phyloP scores from a whole-genome alignment of 2,888 invertebrate species.

The Diarsia mendica region DNA sequence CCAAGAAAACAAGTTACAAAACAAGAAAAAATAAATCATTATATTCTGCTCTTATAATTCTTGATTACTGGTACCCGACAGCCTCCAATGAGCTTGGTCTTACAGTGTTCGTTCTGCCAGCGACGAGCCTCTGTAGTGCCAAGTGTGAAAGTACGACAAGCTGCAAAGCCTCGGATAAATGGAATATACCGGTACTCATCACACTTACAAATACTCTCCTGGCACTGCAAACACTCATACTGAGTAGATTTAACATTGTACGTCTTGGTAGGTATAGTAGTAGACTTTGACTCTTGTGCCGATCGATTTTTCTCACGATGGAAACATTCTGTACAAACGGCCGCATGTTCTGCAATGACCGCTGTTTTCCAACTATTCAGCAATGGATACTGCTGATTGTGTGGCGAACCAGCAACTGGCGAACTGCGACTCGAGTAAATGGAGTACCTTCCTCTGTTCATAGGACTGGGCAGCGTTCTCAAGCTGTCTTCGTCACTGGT shows the following conservation, averaged over 20 bases:
- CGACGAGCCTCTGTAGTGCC: slow-evolving; percentile 46
- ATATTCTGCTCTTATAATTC: slow-evolving; percentile 41
- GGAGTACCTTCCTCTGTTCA: not conserved
- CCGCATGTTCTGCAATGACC: not conserved
- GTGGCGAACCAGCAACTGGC: slow-evolving; percentile 1
- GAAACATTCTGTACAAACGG: not conserved
- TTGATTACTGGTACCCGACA: slow-evolving; percentile 58
- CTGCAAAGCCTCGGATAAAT: slow-evolving; percentile 9
- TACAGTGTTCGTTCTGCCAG: slow-evolving; percentile 26
- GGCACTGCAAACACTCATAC: not conserved
- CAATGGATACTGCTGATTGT: not conserved
- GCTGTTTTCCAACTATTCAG: not conserved
- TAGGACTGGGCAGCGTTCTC: not conserved
- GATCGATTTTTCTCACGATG: not conserved
- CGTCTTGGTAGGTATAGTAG: not conserved
- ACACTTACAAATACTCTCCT: not conserved
- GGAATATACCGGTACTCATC: slow-evolving; percentile 14
- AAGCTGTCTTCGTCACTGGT: slow-evolving; percentile 17
- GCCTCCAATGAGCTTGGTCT: slow-evolving; percentile 57
- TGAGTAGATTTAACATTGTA: slow-evolving; percentile 1
- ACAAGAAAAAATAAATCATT: slow-evolving; percentile 13
- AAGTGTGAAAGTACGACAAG: slow-evolving; percentile 42
- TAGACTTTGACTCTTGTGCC: not conserved
- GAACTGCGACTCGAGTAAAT: slow-evolving; percentile 8
- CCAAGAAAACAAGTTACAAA: not conserved